A percentile compares a stretch with the other conserved stretches of the same genome.
Conservation (phyloP, 2,797 vertebrate genomes). For the Tapirus indicus region DNA sequence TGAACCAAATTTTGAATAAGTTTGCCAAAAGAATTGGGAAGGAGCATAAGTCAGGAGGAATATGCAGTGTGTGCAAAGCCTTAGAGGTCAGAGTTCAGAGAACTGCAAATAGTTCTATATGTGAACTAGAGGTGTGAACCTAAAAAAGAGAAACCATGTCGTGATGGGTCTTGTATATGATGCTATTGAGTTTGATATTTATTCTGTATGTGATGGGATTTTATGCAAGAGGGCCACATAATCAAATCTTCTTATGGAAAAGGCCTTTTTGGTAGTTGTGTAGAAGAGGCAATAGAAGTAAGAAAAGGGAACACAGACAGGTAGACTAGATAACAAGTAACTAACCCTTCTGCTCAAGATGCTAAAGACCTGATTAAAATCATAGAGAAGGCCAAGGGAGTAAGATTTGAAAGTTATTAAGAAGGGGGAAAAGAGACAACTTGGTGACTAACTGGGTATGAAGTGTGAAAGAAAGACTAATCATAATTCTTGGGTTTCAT, state of each 20-base stretch:
- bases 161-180: background rate
- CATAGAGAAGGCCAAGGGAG: background rate
- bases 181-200: background rate
- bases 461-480: background rate
- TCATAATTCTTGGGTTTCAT: background rate
- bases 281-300: background rate
- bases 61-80: background rate
- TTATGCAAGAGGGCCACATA: background rate
- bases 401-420: background rate
- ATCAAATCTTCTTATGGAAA: background rate
- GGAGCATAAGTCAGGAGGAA: background rate
- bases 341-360: background rate
- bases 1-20: conserved; percentile 3
- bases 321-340: background rate
- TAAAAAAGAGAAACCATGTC: background rate
- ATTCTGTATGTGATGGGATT: conserved; percentile 8
- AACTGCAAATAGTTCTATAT: background rate
- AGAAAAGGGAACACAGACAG: background rate
- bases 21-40: background rate
- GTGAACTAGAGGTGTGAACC: background rate
- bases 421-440: background rate
- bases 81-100: background rate
- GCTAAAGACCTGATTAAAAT: background rate
- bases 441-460: background rate
- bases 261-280: background rate